phyloP scores from a whole-genome alignment of 2,888 invertebrate genomes.

The Megastigmus dorsalis region DNA sequence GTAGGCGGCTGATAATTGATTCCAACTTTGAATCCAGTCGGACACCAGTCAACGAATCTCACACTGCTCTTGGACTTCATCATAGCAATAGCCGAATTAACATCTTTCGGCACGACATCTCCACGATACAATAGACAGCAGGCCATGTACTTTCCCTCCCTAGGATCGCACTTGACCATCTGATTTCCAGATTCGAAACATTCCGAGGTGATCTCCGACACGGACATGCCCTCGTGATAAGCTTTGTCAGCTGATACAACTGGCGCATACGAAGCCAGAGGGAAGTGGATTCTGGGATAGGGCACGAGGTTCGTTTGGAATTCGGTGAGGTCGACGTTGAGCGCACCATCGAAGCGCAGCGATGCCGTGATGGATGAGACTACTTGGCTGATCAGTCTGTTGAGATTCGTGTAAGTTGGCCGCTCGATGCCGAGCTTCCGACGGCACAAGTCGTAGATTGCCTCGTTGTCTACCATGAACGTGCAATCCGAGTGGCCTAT shows the following conservation, averaged over 20 bases:
- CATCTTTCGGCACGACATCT: conserved; percentile 92
- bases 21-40: conserved; percentile 90
- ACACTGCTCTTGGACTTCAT: conserved; percentile 87
- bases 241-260: conserved; percentile 84
- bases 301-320: conserved; percentile 90
- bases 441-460: conserved; percentile 94
- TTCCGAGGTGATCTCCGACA: conserved; percentile 88
- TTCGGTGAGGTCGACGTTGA: conserved; percentile 93
- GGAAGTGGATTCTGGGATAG: conserved; percentile 81
- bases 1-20: conserved; percentile 75
- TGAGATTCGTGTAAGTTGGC: conserved; percentile 89
- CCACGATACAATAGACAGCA: conserved; percentile 91
- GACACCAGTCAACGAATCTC: conserved; percentile 96
- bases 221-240: conserved; percentile 85
- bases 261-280: conserved; percentile 82
- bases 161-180: conserved; percentile 93
- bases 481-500: conserved; percentile 91
- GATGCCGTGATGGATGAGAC: conserved; percentile 79
- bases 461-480: conserved; percentile 96
- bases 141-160: conserved; percentile 92
- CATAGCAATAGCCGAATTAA: conserved; percentile 87
- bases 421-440: conserved; percentile 88
- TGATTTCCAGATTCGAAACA: conserved; percentile 93
- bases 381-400: conserved; percentile 85
- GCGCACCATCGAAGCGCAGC: conserved; percentile 79